phyloP scores from a whole-genome alignment of 2,113 vertebrate species.

The Oxygymnocypris stewartii region DNA sequence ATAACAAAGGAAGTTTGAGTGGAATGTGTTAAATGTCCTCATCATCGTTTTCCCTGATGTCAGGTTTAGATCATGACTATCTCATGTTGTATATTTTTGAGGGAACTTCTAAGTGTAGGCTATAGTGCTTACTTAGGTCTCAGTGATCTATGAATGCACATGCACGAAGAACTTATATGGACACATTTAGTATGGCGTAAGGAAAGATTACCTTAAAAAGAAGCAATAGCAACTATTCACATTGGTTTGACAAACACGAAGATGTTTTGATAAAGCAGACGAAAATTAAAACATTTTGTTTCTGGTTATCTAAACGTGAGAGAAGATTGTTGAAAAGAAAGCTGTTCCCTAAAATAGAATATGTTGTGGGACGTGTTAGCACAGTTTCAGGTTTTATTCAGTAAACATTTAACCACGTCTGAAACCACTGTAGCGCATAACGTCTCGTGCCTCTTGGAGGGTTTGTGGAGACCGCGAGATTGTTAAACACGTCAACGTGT shows the following conservation, averaged over 20 bases:
- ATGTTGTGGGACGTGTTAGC: not conserved
- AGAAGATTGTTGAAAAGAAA: not conserved
- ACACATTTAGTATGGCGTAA: not conserved
- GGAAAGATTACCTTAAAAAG: not conserved
- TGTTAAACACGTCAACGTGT: slow-evolving; percentile 92
- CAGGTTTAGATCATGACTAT: not conserved
- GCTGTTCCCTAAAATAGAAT: not conserved
- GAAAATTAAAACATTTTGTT: not conserved
- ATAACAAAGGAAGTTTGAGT: not conserved
- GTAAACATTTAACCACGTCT: slow-evolving; percentile 50
- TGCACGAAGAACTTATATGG: not conserved
- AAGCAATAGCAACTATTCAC: not conserved
- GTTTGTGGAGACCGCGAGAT: slow-evolving; percentile 92
- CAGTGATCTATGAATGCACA: not conserved
- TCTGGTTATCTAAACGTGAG: not conserved
- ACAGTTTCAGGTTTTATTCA: slow-evolving; percentile 11
- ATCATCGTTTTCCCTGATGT: not conserved
- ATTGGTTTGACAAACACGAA: not conserved
- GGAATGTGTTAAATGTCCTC: not conserved
- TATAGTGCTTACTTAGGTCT: not conserved
- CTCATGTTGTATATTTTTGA: not conserved
- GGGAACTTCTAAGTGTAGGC: not conserved
- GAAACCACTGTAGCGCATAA: slow-evolving; percentile 72
- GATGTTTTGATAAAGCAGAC: not conserved
- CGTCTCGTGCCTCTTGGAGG: slow-evolving; percentile 85